A percentile compares a stretch with the other conserved stretches of the same genome.
Conservation (phyloP, 2,113 vertebrate species). For the Psettodes erumei region DNA sequence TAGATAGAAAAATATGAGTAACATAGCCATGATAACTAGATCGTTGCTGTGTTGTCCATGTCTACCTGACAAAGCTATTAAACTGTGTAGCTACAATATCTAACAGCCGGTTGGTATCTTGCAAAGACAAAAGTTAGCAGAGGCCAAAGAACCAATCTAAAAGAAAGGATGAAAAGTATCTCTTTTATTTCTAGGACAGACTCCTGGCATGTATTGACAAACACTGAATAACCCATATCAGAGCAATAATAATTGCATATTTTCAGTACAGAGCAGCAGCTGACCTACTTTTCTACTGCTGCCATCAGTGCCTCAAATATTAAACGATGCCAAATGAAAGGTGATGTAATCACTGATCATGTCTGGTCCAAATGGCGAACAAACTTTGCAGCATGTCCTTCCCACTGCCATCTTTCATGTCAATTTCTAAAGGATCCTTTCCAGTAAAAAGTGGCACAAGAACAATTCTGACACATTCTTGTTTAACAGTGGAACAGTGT, state of each 20-base stretch:
- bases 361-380: conserved; percentile 41
- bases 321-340: conserved; percentile 15
- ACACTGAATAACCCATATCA: conserved; percentile 4
- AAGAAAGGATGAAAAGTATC: background rate
- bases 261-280: conserved; percentile 1
- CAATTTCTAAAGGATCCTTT: background rate
- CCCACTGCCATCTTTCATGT: background rate
- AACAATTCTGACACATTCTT: background rate
- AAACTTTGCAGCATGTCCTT: conserved; percentile 27
- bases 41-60: background rate
- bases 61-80: background rate
- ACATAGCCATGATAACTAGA: too few relatives aligned
- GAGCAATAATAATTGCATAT: background rate
- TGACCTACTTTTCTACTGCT: conserved; percentile 59
- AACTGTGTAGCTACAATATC: background rate
- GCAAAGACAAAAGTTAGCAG: background rate
- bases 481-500: background rate
- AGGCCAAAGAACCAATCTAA: background rate
- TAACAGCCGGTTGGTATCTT: background rate
- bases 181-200: background rate
- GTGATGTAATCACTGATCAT: conserved; percentile 25
- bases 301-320: conserved; percentile 51
- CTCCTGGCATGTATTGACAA: background rate
- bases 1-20: too few relatives aligned
- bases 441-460: conserved; percentile 17